A percentile compares a stretch with the other conserved stretches of the same genome.
Evolutionary conservation across 2,888 invertebrate species (phyloP).

Genomic region (Cephus rjabovi): DNA sequence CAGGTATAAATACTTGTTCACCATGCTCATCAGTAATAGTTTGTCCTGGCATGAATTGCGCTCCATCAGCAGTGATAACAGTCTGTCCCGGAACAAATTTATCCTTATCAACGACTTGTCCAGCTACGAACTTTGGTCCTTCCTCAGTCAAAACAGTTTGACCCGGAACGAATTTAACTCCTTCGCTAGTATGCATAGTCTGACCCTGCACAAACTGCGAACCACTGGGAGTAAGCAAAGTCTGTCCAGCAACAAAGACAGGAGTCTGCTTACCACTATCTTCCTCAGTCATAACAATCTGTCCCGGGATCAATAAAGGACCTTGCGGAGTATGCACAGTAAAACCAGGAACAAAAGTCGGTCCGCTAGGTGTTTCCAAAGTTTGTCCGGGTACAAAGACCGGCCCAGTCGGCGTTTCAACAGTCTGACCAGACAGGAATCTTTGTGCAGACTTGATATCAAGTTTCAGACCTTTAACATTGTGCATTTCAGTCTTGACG

Average conservation of each 20-base stretch:
- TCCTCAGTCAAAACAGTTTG: slow-evolving; percentile 74
- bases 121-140: slow-evolving; percentile 74
- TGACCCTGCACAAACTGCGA: slow-evolving; percentile 74
- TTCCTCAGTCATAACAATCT: slow-evolving; percentile 71
- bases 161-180: slow-evolving; percentile 72
- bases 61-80: slow-evolving; percentile 61
- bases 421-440: slow-evolving; percentile 79
- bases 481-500: slow-evolving; percentile 71
- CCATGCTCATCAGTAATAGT: slow-evolving; percentile 72
- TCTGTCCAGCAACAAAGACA: slow-evolving; percentile 79
- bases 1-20: slow-evolving; percentile 73
- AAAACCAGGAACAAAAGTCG: slow-evolving; percentile 79
- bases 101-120: slow-evolving; percentile 68
- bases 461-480: slow-evolving; percentile 74
- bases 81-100: slow-evolving; percentile 63
- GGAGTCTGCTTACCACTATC: slow-evolving; percentile 69
- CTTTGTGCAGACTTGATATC: slow-evolving; percentile 76
- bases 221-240: slow-evolving; percentile 71
- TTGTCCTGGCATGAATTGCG: slow-evolving; percentile 74
- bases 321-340: slow-evolving; percentile 77
- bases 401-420: slow-evolving; percentile 77
- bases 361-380: slow-evolving; percentile 75
- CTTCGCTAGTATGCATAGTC: slow-evolving; percentile 71
- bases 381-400: slow-evolving; percentile 83
- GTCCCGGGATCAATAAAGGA: slow-evolving; percentile 79